Evolutionary conservation across 2,797 vertebrate genomes (phyloP).

Genomic region (Babyrousa celebensis): DNA sequence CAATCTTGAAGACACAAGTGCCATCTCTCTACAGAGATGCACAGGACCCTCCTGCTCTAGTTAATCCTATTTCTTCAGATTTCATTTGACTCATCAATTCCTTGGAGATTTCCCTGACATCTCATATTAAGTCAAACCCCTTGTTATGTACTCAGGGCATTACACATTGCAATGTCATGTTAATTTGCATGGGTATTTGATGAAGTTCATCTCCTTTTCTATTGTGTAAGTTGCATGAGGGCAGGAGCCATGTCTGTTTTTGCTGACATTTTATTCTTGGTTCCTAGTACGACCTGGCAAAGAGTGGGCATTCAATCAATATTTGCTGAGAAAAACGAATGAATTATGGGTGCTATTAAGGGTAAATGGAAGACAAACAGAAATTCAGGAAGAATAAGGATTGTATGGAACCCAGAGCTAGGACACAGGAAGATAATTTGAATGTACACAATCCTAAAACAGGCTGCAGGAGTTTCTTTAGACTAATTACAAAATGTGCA

Average conservation of each 20-base stretch:
- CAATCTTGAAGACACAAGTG: background rate
- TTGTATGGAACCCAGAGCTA: background rate
- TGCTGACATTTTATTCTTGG: background rate
- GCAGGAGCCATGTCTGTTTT: slow-evolving; percentile 4
- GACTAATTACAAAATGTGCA: background rate
- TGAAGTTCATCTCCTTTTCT: background rate
- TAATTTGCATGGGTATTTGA: background rate
- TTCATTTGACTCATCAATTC: background rate
- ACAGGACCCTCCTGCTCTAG: background rate
- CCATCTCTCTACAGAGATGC: background rate
- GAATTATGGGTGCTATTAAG: background rate
- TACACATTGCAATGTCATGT: background rate
- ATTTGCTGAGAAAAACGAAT: slow-evolving; percentile 4
- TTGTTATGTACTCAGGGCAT: background rate
- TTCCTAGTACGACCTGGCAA: background rate
- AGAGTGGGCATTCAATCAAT: background rate
- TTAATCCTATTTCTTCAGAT: slow-evolving; percentile 7
- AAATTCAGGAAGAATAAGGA: background rate
- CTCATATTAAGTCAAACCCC: background rate
- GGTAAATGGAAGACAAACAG: background rate
- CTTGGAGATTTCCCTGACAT: background rate
- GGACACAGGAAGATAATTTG: background rate
- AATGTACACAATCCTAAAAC: background rate
- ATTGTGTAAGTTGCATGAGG: background rate
- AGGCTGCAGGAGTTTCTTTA: background rate